These are phyloP conservation scores for Clarias macrocephalus DNA, from an alignment of 2,113 vertebrate genomes.

Conservation along the genomic window DNA sequence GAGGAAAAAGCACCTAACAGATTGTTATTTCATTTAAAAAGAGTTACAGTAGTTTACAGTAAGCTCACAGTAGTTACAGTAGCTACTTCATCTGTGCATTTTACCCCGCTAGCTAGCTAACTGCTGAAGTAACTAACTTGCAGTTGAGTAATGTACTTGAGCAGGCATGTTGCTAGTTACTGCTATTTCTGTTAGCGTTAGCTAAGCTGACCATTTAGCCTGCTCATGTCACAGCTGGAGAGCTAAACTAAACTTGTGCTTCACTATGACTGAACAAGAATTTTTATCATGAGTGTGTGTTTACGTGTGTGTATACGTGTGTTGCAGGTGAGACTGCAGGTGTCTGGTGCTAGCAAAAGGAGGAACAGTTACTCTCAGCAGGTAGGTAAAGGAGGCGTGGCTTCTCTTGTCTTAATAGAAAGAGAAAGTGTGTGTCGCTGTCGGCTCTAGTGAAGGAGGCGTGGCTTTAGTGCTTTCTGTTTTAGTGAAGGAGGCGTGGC, in stretches of 20 bases:
- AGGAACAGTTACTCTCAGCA: slow-evolving; percentile 45
- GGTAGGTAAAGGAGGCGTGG: slow-evolving; percentile 54
- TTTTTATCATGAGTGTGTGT: not conserved
- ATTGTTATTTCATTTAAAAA: not conserved
- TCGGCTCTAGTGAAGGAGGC: not conserved
- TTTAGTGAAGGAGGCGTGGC: too few relatives aligned
- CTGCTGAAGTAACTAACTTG: not conserved
- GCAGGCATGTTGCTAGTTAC: not conserved
- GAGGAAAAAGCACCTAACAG: not conserved
- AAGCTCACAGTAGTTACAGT: too few relatives aligned
- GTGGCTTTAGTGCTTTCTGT: too few relatives aligned
- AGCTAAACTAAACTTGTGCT: not conserved
- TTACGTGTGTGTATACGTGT: not conserved
- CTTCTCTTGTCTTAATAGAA: not conserved
- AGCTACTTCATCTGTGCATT: not conserved
- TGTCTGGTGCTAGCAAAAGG: slow-evolving; percentile 8
- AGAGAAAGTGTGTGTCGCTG: too few relatives aligned
- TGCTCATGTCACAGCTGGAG: not conserved
- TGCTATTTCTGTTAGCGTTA: not conserved
- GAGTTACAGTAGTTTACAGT: not conserved
- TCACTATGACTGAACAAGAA: not conserved
- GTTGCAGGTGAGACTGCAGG: slow-evolving; percentile 56
- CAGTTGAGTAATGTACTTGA: not conserved
- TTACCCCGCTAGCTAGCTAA: not conserved
- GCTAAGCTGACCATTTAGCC: not conserved